Base-by-base conservation (phyloP, 2,888 invertebrate genomes). In the Drosophila aldrichi region DNA sequence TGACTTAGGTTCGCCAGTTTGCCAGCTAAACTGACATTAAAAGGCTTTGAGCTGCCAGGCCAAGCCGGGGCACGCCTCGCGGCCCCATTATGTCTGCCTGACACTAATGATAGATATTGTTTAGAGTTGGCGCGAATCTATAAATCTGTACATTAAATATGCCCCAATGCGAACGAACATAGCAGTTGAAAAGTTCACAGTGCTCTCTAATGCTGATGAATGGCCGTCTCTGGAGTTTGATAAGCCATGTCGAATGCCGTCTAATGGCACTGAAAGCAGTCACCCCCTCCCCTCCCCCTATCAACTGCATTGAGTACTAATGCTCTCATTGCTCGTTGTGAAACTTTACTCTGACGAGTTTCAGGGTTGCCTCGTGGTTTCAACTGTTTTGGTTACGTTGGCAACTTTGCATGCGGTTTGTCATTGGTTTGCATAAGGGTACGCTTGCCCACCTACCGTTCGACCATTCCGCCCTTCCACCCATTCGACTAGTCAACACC, bases 341-440 rank as follows among this genome's bases (percentile, higher is more conserved):
- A 62, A 63, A 60, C 44, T 73, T 75, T 62, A 51, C 43, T 58
- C 72, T 54, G 79, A 66, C 36, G 65, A 51, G 58, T 67, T 69
- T 70, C 70, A 48, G 70, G 75, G 70, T 72, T 65, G 74, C 60
- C 66, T 75, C 69, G 76, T 74, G 84, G 84, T 87, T 76, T 76
- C 57, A 74, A 73, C 84, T 87, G 89, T 89, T 89, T 83, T 72
- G 79, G 74, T 74, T 69, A 83, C 72, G 88, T 77, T 86, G 83
- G 72, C 84, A 89, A 87, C 84, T 84, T 84, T 89, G 70, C 77
- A 54, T 84, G 89, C 77, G 89, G 84, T 89, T 81, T 88, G 80
- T 69, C 82, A 77, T 72, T 64, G 82, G 79, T 57, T 78, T 69
- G 32, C 16, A 20, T 3, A 49, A 16, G 29, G 20, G 18, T 2